Percentiles rank a stretch among this genome's conserved stretches.
phyloP scores from a whole-genome alignment of 2,797 vertebrate species.

The Sparus aurata region DNA sequence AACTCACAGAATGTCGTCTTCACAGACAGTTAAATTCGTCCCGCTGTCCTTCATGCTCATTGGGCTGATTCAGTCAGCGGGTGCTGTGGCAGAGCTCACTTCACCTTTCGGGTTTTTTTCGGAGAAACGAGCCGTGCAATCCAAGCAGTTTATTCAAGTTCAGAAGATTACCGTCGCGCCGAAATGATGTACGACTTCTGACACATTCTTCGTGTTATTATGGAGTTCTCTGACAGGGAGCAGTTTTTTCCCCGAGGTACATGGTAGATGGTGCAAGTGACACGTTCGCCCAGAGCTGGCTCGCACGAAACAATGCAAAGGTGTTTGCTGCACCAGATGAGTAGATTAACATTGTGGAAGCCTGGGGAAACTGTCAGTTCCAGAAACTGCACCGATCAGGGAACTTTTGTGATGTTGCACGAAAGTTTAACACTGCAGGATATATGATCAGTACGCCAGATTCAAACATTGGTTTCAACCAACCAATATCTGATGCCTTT shows the following conservation, averaged over 20 bases:
- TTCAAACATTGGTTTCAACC: background rate
- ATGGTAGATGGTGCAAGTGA: conserved; percentile 52
- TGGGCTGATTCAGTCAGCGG: conserved; percentile 40
- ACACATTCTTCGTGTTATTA: conserved; percentile 47
- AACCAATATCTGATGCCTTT: background rate
- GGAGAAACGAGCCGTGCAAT: conserved; percentile 57
- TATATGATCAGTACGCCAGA: background rate
- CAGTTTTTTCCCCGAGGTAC: conserved; percentile 26
- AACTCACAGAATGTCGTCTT: conserved; percentile 77
- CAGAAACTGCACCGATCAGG: background rate
- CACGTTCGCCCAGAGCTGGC: conserved; percentile 5
- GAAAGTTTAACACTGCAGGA: too few species aligned
- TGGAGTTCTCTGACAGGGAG: conserved; percentile 44
- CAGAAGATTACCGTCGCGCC: conserved; percentile 13
- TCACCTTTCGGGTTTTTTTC: conserved; percentile 27
- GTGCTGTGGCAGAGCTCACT: background rate
- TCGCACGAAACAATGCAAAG: background rate
- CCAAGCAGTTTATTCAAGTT: conserved; percentile 65
- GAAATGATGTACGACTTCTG: conserved; percentile 51
- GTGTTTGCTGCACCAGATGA: conserved; percentile 15
- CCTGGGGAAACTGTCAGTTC: background rate
- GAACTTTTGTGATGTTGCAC: background rate
- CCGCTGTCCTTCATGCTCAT: conserved; percentile 68
- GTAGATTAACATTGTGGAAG: conserved; percentile 16
- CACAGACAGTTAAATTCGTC: conserved; percentile 71